Evolutionary conservation across 2,113 vertebrate genomes (phyloP).

Genomic region (Rhabdomys dilectus): DNA sequence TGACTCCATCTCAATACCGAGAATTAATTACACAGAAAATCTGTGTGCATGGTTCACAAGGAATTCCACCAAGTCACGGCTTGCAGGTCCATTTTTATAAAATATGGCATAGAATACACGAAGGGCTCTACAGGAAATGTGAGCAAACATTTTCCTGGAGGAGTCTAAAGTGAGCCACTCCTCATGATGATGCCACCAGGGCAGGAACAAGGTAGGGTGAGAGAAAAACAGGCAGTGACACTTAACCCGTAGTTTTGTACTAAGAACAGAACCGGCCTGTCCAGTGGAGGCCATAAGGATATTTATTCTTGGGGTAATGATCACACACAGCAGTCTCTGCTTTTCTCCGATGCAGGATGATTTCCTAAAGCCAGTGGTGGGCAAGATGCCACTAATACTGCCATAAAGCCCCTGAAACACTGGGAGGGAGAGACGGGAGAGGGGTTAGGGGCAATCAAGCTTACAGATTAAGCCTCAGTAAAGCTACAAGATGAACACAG

Average conservation of each 20-base stretch:
- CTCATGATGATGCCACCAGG: rapidly evolving
- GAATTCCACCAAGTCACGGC: conserved; percentile 64
- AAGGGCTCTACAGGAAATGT: rapidly evolving
- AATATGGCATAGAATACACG: not conserved
- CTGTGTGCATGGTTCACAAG: not conserved
- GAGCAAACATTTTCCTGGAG: rapidly evolving
- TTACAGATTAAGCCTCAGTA: conserved; percentile 91
- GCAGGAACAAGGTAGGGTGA: not conserved
- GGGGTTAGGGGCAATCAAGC: conserved; percentile 91
- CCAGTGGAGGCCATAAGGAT: conserved; percentile 65
- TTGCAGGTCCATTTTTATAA: conserved; percentile 58
- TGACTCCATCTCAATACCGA: conserved; percentile 69
- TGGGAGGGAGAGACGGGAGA: conserved; percentile 85
- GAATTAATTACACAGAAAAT: conserved; percentile 79
- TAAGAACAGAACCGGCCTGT: conserved; percentile 60
- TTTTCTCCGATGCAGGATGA: conserved; percentile 88
- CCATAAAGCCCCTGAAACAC: conserved; percentile 84
- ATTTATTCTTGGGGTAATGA: conserved; percentile 82
- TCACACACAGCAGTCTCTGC: conserved; percentile 84
- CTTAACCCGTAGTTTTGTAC: not conserved
- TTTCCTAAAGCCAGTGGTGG: conserved; percentile 89
- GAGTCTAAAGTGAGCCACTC: rapidly evolving
- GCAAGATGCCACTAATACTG: conserved; percentile 90
- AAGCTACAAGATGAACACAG: conserved; percentile 90
- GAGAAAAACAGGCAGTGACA: not conserved